Evolutionary conservation across 2,113 vertebrate species (phyloP).

Genomic region (Oreotrochilus melanogaster): DNA sequence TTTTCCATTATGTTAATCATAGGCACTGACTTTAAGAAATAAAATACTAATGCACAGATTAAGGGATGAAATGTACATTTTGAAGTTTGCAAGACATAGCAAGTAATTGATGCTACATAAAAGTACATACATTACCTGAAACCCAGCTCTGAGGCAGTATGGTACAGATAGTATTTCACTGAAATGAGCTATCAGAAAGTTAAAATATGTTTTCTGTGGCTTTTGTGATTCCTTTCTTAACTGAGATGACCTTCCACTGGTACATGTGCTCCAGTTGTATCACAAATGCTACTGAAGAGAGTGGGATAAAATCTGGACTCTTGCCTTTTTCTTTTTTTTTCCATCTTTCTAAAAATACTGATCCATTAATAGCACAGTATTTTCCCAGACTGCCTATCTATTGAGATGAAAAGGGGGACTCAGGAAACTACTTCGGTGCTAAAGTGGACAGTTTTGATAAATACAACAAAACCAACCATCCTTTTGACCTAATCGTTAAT

Average conservation of each 20-base stretch:
- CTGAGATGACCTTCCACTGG: background rate
- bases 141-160: background rate
- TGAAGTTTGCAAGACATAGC: background rate
- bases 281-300: background rate
- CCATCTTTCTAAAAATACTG: background rate
- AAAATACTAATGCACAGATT: background rate
- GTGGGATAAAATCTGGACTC: slow-evolving; percentile 21
- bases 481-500: background rate
- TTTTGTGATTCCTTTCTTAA: background rate
- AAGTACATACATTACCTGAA: background rate
- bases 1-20: background rate
- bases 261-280: background rate
- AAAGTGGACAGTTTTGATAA: background rate
- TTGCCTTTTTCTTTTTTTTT: background rate
- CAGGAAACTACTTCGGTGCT: background rate
- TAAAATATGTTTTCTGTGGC: background rate
- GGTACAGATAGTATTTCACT: background rate
- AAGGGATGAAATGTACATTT: background rate
- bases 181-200: background rate
- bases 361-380: background rate
- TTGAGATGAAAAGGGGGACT: background rate
- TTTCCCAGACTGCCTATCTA: background rate
- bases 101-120: background rate
- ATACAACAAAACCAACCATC: background rate
- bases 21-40: background rate